Evolutionary conservation across 1,140 invertebrate species (phyloP), one percentile per base, ranked within the genome.

Genomic region (Pogonomyrmex barbatus): DNA sequence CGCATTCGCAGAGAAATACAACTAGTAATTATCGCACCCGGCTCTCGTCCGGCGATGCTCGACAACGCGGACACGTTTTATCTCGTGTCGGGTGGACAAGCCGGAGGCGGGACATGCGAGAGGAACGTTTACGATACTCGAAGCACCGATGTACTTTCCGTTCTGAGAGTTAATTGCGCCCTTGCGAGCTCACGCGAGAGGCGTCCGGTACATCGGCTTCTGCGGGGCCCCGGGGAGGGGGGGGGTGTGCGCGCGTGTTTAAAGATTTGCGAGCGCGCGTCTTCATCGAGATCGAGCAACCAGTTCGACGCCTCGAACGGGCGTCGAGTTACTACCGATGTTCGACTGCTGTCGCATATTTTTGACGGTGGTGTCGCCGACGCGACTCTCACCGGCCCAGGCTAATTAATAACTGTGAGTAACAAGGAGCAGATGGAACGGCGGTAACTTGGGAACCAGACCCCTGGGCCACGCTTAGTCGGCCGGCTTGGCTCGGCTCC

Each of bases 391-490:
- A 87, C 68, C 67, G 63, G 36, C 62, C 39, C n/a, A 58, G 86
- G 91, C 92, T 94, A 95, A 94, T 94, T 95, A 94, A 95, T 94
- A 94, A 94, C 91, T 87, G 85, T 76, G 82, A 76, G 91, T 94
- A 94, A 95, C 94, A 94, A 94, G 94, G 88, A 94, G 92, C 94
- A 95, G 93, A 93, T 95, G 94, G 93, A 92, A 70, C 60, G 91
- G 50, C 68, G n/a, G 84, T 86, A 89, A 92, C 70, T 88, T 75
- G 83, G 70, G 24, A 79, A 79, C 68, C 89, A 68, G 75, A 86
- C 60, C 63, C 39, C 73, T 14, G 58, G 17, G 84, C 70, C 33
- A 77, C 58, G 88, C 71, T 83, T 39, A 47, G 63, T 56, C 88
- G 88, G 42, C 47, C 62, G 50, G 54, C 65, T 60, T 62, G 76